Evolutionary conservation across 2,113 vertebrate species (phyloP).

Genomic region (Ia io): DNA sequence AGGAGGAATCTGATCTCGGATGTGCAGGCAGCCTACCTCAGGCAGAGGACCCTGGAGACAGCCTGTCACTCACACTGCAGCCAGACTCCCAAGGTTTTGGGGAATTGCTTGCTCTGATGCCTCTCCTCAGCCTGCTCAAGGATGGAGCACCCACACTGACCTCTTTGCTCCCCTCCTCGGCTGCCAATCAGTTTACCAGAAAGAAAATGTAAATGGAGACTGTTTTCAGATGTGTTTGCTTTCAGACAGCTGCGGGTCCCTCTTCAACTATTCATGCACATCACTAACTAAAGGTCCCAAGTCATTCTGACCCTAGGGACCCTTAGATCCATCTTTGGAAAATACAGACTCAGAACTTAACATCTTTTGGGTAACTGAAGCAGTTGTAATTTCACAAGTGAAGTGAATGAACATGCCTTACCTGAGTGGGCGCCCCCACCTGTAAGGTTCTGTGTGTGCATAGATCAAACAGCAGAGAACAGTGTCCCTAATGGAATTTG

Average conservation of each 20-base stretch:
- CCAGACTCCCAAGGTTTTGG: background rate
- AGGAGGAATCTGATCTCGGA: background rate
- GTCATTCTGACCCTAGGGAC: background rate
- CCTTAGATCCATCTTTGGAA: background rate
- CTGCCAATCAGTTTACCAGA: background rate
- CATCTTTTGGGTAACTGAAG: background rate
- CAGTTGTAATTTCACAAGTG: background rate
- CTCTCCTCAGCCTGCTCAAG: background rate
- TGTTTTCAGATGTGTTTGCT: background rate
- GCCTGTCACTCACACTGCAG: background rate
- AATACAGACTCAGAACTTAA: background rate
- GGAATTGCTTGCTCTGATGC: background rate
- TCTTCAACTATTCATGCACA: background rate
- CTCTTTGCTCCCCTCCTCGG: background rate
- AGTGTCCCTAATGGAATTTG: rapidly evolving
- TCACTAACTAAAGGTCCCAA: background rate
- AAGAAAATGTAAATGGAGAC: background rate
- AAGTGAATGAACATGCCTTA: background rate
- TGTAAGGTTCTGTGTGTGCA: rapidly evolving
- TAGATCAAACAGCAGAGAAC: background rate
- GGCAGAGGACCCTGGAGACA: rapidly evolving
- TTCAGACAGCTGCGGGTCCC: background rate
- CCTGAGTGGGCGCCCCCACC: rapidly evolving
- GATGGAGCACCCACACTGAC: background rate
- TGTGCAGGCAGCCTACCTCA: rapidly evolving